Evolutionary conservation across 2,888 invertebrate genomes (phyloP), one percentile per base, ranked within the genome.

Genomic region (Dolichomitus sp.): DNA sequence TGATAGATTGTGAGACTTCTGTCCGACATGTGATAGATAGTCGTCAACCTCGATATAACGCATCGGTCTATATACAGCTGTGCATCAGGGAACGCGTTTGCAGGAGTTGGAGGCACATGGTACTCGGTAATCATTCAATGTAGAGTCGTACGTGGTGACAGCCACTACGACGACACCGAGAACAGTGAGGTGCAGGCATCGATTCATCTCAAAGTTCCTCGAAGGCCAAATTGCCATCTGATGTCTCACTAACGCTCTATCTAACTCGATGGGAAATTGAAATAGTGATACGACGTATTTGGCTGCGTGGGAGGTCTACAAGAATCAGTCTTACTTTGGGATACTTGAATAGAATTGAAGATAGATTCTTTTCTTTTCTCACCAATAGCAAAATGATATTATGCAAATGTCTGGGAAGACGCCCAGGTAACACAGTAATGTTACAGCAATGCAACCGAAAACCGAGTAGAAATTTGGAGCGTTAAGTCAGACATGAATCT

Each of bases 101-200:
- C 57, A 6, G 2, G 57, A 23, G 23, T 27, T 19, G 50, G 42
- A 45, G 52, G 27, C 57, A 42, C 33, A 30, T 59, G 65, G 52
- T 42, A 45, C 50, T 19, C 42, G 30, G 75, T 65, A 76, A 76
- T 76, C 65, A 72, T 81, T 81, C 81, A 72, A 81, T 76, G 54
- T 72, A 66, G n/a, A 50, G 45, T 61, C 52, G 52, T 40, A 57
- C 57, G 57, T 57, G 14, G 57, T 57, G 57, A 57, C 57, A 57
- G 57, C 57, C 52, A 19, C 52, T 19, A 50, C 50, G 54, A 23
- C 52, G 12, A 23, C 23, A 9, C 14, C 23, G 23, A 52, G 23
- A 3, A 17, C 12, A n/a, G 19, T 6, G 23, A 70, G 40, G 40
- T 42, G 50, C 19, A 63, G 27, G 19, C 57, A 76, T 40, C 74